These are phyloP conservation scores for Harpalus rufipes DNA, from an alignment of 2,888 invertebrate species.

Conservation along the genomic window DNA sequence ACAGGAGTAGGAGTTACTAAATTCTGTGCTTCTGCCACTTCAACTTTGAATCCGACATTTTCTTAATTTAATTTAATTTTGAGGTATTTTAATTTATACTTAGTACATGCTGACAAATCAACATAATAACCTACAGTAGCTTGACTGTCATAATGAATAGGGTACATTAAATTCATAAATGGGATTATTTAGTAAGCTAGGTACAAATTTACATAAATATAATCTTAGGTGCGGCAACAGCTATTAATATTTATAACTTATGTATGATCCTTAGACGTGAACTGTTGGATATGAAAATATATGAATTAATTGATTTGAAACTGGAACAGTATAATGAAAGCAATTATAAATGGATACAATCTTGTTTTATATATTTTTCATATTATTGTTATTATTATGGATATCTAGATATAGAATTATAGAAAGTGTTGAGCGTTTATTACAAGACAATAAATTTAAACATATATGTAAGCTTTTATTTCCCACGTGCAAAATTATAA, in stretches of 20 bases:
- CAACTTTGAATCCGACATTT: no score
- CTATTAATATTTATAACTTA: background rate
- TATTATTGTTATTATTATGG: background rate
- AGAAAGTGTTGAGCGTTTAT: background rate
- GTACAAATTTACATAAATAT: background rate
- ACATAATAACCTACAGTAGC: no score
- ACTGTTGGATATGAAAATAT: background rate
- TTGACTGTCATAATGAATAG: no score
- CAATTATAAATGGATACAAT: background rate
- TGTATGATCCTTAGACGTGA: background rate
- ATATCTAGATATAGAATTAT: background rate
- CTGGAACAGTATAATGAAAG: background rate
- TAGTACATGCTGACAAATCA: no score
- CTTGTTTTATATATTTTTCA: no score
- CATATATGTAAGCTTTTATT: background rate
- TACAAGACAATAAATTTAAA: background rate
- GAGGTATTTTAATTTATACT: no score
- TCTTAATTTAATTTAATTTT: no score
- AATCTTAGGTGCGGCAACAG: background rate
- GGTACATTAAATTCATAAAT: no score
- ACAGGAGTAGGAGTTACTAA: no score
- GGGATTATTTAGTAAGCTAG: no score
- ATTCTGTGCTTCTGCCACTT: no score
- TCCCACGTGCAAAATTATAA: background rate
- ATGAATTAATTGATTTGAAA: slow-evolving; percentile 2